Base-by-base conservation (phyloP, 2,888 invertebrate species). In the Agonum fuliginosum region DNA sequence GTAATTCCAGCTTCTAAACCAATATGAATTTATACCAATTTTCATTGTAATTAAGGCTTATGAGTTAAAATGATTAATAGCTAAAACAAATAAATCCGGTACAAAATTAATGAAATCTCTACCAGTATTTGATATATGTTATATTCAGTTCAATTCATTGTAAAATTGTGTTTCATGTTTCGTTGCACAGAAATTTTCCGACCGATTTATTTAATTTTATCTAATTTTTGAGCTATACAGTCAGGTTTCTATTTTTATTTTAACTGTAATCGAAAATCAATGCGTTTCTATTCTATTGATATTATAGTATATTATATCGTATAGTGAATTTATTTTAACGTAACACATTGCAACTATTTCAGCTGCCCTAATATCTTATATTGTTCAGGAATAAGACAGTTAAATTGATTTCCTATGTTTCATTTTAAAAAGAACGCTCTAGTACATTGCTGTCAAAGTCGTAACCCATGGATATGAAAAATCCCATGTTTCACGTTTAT, bases 61-160 rank as follows among this genome's bases (percentile, higher is more conserved):
- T 24, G 24, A 12, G n/a, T n/a, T 22, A 27, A 54, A 54, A 54
- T 54, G 54, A 54, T 54, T 54, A 54, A 54, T 54, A 24, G 54
- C 54, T 24, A 54, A 54, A 54, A 54, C 24, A 54, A 54, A 54
- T 54, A 54, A 54, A 54, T 54, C n/a, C 24, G 54, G 12, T 24
- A 54, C n/a, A 4, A 54, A 54, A 54, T 54, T 54, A 54, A 54
- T 54, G 54, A 54, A 54, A 54, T 24, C 54, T n/a, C n/a, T 51
- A 51, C 20, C 22, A 51, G 51, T 24, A 54, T 54, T 54, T 46
- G 46, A 46, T 46, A 46, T 54, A 54, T 54, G 54, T 54, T 54
- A 22, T 54, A 54, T 54, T 24, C 24, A 24, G 24, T 54, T 54
- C 54, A 54, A 54, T 54, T 54, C 22, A 24, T 54, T 24, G 54